Evolutionary conservation across 2,888 invertebrate genomes (phyloP), one percentile per base, ranked within the genome.

Genomic region (Trimorus sp.): DNA sequence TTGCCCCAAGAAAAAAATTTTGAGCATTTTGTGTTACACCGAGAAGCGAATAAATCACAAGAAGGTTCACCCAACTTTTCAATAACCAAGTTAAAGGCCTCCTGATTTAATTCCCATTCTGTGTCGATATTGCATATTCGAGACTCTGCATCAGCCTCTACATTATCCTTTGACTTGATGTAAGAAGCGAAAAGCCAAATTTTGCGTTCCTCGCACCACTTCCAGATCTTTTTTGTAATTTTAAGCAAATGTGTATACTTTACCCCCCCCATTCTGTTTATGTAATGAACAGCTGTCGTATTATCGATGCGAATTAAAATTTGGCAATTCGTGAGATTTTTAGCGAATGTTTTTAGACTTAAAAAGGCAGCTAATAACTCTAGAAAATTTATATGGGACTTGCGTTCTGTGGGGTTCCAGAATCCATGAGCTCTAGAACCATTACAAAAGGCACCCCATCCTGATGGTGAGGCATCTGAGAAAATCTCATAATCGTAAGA

Each of bases 401-500:
- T 42, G 1, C 12, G 16, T 8, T 81, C 73, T 0, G 40, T 11
- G 2, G 7, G n/a, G 26, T 26, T 77, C 81, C 77, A 85, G 11
- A 71, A 54, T 6, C 83, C 82, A 7, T 60, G 74, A 40, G 40
- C 40, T 40, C 40, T 40, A 40, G 11, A 9, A 8, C 65, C 76
- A 0, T 75, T 16, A 15, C 79, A 65, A 36, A 14, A 80, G 0
- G 71, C 74, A 5, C 82, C 80, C 81, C 79, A 83, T 9, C 75
- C 79, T 5, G 75, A 58, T 0, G 0, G 15, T 0, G 79, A 83
- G 0, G 84, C 82, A 36, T 84, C 80, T 7, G 84, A 71, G 58
- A 76, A 83, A 26, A 83, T 76, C 69, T 83, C 78, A 36, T 63
- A 14, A 54, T 0, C 49, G 9, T 42, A 70, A 26, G 26, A 26